Conservation (phyloP, 2,888 invertebrate genomes). For the Ophraella communa region DNA sequence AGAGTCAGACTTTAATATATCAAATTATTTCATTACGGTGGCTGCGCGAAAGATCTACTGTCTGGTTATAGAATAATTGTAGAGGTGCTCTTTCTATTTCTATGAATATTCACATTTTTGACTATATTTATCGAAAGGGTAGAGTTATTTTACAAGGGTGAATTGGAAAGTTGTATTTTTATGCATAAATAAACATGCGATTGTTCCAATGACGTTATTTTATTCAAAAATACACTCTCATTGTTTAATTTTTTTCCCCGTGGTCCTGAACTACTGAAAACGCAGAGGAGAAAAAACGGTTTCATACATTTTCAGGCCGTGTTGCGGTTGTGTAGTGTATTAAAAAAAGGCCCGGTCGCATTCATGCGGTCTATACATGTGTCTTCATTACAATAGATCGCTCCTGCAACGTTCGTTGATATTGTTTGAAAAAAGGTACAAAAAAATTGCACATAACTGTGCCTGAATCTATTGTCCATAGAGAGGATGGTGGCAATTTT, state of each 20-base stretch:
- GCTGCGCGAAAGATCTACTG: constrained; percentile 27
- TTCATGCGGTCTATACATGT: constrained; percentile 37
- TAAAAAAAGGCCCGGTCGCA: constrained; percentile 26
- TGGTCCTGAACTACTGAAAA: not conserved
- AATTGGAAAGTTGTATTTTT: not conserved
- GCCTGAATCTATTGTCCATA: constrained; percentile 47
- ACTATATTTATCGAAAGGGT: not conserved
- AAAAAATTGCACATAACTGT: constrained; percentile 28
- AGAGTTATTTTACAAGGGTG: not conserved
- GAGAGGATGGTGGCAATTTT: constrained; percentile 53
- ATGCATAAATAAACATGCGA: too few species aligned
- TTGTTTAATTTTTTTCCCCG: not conserved
- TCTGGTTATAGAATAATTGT: constrained; percentile 24
- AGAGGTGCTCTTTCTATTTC: constrained; percentile 16
- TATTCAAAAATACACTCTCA: not conserved
- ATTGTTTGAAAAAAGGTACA: constrained; percentile 16
- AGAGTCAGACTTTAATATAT: constrained; percentile 38
- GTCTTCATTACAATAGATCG: constrained; percentile 39
- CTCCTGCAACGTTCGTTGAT: constrained; percentile 35
- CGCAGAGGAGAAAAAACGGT: constrained; percentile 2
- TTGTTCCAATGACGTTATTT: not conserved
- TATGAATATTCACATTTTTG: constrained; percentile 10
- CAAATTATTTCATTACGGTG: constrained; percentile 39
- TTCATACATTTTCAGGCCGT: not conserved
- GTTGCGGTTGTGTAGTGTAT: constrained; percentile 14